A percentile compares a stretch with the other conserved stretches of the same genome.
phyloP scores from a whole-genome alignment of 2,888 invertebrate genomes.

The Peribatodes rhomboidaria region DNA sequence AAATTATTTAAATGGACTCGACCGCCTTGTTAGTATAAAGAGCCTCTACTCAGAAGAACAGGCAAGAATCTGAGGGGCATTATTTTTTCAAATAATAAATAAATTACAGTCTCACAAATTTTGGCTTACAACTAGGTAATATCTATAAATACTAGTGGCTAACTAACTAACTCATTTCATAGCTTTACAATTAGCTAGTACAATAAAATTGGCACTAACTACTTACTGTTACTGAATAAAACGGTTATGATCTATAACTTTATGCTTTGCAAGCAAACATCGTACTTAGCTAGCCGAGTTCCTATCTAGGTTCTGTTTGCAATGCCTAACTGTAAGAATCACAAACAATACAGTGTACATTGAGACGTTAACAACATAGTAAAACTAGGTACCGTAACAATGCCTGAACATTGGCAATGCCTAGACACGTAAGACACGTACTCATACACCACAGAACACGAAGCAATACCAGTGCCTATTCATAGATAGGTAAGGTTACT shows the following conservation, averaged over 20 bases:
- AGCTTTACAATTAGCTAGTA: no score
- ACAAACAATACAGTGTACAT: constrained; percentile 33
- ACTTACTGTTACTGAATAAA: background rate
- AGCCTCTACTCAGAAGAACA: no score
- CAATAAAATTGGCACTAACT: background rate
- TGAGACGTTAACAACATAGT: constrained; percentile 36
- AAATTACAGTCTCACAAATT: no score
- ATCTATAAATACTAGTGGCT: no score
- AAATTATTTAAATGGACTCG: no score
- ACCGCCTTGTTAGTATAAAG: no score
- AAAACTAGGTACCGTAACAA: constrained; percentile 42
- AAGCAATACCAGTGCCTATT: background rate
- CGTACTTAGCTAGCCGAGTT: background rate
- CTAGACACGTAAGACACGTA: constrained; percentile 56
- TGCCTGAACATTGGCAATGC: constrained; percentile 41
- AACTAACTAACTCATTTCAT: no score
- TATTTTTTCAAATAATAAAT: no score
- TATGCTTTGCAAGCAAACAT: constrained; percentile 16
- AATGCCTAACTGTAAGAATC: constrained; percentile 38
- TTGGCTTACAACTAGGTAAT: no score
- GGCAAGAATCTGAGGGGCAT: no score
- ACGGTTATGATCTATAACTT: background rate
- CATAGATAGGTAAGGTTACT: background rate
- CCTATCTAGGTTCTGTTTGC: constrained; percentile 31
- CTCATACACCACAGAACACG: constrained; percentile 22